Evolutionary conservation across 2,113 vertebrate species (phyloP), one percentile per base, ranked within the genome.

Genomic region (Prochilodus magdalenae): DNA sequence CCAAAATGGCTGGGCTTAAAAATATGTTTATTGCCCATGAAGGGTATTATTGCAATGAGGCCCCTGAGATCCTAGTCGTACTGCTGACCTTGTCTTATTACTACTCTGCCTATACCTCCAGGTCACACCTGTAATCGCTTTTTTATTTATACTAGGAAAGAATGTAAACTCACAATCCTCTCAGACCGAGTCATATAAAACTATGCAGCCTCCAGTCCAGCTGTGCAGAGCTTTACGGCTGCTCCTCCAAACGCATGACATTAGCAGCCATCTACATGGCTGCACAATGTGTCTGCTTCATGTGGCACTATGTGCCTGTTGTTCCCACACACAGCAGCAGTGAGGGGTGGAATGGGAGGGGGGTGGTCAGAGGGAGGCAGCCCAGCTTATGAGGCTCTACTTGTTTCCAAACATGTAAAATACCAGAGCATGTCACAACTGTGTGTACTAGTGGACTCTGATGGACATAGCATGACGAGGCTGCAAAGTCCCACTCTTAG

Each of bases 321-420:
- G 88, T 92, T 92, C 89, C 91, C 89, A 90, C 91, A 85, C 88
- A 89, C 72, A 87, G 75, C 16, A 79, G 83, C 76, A 30, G 79
- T 36, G 65, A 65, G 44, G 14, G 29, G 51, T 57, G 70, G 12
- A 27, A 53, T 36, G 36, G 36, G 36, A 7, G 3, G 29, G 57
- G 7, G 18, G 33, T 36, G 47, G 20, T 22, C 27, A 8, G 30
- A 81, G 72, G 36, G 27, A 74, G 22, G 30, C 71, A 27, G 60
- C 1, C 14, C 11, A 20, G 51, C 29, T 66, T 81, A 62, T 71
- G 63, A 75, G 57, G 55, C 59, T 77, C 69, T 73, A 14, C 27
- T 81, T 70, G n/a, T 75, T 27, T 75, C 65, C 22, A 75, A 79
- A 79, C 80, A 65, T 79, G 80, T 75, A 33, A 40, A 79, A 80